Conservation (phyloP, 2,113 vertebrate species). For the Mionectes macconnelli region DNA sequence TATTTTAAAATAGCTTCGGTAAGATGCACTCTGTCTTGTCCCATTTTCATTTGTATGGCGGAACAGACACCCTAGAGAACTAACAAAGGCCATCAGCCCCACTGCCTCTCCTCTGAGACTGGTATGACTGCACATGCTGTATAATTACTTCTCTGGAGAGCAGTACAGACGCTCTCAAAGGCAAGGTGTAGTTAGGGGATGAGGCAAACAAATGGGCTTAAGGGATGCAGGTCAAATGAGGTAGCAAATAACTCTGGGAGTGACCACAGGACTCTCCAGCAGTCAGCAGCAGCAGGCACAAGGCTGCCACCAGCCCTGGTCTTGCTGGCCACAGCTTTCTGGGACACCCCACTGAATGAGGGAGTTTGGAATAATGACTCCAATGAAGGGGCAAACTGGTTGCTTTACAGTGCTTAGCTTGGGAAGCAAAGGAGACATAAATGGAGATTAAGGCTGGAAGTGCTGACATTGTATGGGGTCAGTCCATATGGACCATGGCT, state of each 20-base stretch:
- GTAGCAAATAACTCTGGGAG: neutral
- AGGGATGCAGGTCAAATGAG: slow-evolving; percentile 14
- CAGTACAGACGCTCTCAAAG: neutral
- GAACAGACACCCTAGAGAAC: neutral
- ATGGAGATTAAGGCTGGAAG: neutral
- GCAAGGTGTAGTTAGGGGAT: neutral
- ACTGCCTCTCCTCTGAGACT: neutral
- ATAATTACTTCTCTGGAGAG: slow-evolving; percentile 44
- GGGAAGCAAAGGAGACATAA: neutral
- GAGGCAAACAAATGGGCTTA: slow-evolving; percentile 32
- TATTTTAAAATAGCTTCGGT: neutral
- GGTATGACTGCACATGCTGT: neutral
- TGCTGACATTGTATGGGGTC: neutral
- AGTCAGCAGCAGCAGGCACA: neutral
- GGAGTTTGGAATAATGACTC: neutral
- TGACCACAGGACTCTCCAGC: neutral
- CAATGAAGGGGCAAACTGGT: neutral
- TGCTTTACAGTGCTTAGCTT: neutral
- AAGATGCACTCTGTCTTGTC: neutral
- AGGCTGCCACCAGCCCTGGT: neutral
- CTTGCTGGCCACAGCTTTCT: neutral
- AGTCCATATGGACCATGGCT: neutral
- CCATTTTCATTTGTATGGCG: neutral
- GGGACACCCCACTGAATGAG: neutral
- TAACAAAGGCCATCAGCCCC: neutral